A percentile compares a stretch with the other conserved stretches of the same genome.
These are phyloP conservation scores for Onychostoma macrolepis DNA, from an alignment of 2,113 vertebrate species.

Conservation along the genomic window DNA sequence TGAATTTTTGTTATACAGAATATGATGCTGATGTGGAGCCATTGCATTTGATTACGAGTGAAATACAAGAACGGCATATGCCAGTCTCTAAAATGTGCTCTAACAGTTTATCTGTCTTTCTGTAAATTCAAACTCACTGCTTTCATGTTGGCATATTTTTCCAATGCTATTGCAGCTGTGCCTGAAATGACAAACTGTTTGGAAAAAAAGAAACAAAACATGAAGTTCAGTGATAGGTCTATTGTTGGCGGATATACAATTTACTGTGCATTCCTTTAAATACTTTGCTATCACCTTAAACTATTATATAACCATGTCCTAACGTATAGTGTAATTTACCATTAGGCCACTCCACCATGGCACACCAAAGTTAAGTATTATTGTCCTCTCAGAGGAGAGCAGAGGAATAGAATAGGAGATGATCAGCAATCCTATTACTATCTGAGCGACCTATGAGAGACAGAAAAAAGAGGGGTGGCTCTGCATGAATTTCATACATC, in stretches of 20 bases:
- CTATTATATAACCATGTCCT: not conserved
- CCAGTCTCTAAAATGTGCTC: not conserved
- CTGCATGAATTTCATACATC: not conserved
- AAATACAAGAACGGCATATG: not conserved
- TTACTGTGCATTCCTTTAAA: not conserved
- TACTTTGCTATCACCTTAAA: not conserved
- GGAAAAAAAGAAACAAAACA: slow-evolving; percentile 5
- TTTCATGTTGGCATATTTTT: slow-evolving; percentile 65
- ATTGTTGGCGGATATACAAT: not conserved
- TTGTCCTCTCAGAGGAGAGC: slow-evolving; percentile 59
- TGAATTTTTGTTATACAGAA: not conserved
- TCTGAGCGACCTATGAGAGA: slow-evolving; percentile 69
- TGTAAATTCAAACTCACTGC: slow-evolving; percentile 65
- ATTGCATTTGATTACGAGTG: not conserved
- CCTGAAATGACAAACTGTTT: slow-evolving; percentile 72
- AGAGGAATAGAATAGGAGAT: slow-evolving; percentile 75
- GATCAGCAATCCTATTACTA: slow-evolving; percentile 75
- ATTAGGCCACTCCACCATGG: slow-evolving; percentile 75
- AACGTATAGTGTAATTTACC: slow-evolving; percentile 12
- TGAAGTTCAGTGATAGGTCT: not conserved
- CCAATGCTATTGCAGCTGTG: slow-evolving; percentile 62
- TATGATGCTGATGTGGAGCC: not conserved
- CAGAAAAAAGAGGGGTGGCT: not conserved
- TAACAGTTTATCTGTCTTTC: not conserved
- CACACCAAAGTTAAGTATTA: slow-evolving; percentile 68